Conservation (phyloP, 2,113 vertebrate species). For the Mormoops blainvillei region DNA sequence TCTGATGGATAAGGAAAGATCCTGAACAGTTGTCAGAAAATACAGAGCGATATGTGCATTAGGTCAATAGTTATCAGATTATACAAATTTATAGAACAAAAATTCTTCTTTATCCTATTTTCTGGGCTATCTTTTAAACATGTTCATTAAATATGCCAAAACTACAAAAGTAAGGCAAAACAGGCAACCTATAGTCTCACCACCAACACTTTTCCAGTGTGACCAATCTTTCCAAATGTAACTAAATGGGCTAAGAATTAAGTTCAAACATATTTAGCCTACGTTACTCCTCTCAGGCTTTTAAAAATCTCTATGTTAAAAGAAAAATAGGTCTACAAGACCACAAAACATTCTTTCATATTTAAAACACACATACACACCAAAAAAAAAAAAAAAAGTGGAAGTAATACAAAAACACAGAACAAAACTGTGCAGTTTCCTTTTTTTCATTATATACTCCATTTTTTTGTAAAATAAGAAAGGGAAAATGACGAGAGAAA, state of each 20-base stretch:
- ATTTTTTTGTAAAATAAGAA: not conserved
- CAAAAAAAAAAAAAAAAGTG: not conserved
- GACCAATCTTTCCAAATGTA: not conserved
- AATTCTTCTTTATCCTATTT: not conserved
- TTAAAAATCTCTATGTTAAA: conserved; percentile 28
- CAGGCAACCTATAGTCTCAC: conserved; percentile 4
- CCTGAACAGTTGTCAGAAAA: not conserved
- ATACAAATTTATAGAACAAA: not conserved
- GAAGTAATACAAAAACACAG: not conserved
- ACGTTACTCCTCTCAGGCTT: not conserved
- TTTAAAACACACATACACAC: not conserved
- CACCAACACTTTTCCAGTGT: not conserved
- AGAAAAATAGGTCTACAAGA: not conserved
- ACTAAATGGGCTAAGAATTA: not conserved
- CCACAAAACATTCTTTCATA: not conserved
- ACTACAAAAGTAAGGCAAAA: conserved; percentile 1
- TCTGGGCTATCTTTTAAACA: not conserved
- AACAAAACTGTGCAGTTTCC: not conserved
- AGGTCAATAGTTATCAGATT: not conserved
- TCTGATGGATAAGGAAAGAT: not conserved
- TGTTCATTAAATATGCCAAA: not conserved
- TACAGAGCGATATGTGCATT: not conserved
- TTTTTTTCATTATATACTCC: not conserved
- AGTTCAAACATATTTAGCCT: not conserved
- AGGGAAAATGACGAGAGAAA: not conserved